These are phyloP conservation scores for Torymus tubicola DNA, from an alignment of 2,888 invertebrate species.

Conservation along the genomic window DNA sequence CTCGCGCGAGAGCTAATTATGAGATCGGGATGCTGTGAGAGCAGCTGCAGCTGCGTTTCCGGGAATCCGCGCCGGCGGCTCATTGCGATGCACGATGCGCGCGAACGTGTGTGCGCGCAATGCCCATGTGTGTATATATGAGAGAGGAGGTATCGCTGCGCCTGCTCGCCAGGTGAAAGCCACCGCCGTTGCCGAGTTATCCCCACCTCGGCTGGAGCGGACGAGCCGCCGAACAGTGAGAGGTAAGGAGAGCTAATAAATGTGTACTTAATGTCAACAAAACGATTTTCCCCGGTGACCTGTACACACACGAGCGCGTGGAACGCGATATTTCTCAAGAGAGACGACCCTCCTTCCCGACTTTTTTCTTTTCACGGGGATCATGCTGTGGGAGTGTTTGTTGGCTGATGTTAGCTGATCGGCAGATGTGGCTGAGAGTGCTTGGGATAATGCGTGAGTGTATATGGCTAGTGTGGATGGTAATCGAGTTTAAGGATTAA, in stretches of 20 bases:
- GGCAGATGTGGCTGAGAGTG: too few species aligned
- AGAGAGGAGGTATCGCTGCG: too few species aligned
- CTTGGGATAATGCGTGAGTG: too few species aligned
- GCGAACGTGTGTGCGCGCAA: neutral
- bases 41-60: slow-evolving; percentile 4
- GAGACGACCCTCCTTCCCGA: too few species aligned
- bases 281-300: neutral
- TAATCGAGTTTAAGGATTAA: too few species aligned
- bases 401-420: too few species aligned
- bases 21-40: slow-evolving; percentile 37
- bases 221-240: too few species aligned
- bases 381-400: too few species aligned
- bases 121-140: neutral
- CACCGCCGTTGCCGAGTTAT: neutral
- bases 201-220: too few species aligned
- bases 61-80: neutral
- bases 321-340: too few species aligned
- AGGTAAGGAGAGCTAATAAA: slow-evolving; percentile 4
- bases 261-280: slow-evolving; percentile 24
- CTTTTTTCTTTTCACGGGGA: too few species aligned
- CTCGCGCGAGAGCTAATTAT: slow-evolving; percentile 56
- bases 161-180: slow-evolving; percentile 21
- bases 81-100: neutral
- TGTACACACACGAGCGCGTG: neutral
- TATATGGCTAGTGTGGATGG: too few species aligned